Evolutionary conservation across 1,140 invertebrate species (phyloP).

Genomic region (Protaetia brevitarsis): DNA sequence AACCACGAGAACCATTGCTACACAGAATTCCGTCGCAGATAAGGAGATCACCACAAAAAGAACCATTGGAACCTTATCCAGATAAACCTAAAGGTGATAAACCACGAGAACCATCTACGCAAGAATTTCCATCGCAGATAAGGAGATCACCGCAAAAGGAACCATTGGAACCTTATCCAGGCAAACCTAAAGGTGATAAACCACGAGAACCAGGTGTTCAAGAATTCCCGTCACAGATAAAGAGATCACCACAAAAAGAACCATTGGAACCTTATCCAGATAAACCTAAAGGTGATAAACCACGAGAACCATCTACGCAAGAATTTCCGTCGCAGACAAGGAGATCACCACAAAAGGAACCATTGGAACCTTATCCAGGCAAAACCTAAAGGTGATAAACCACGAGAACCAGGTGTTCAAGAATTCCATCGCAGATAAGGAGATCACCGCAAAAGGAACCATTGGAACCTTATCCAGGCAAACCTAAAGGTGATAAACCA

Average conservation of each 20-base stretch:
- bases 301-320: neutral
- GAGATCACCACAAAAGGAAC: slow-evolving; percentile 30
- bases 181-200: slow-evolving; percentile 16
- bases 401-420: neutral
- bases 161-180: slow-evolving; percentile 26
- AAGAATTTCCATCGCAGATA: slow-evolving; percentile 33
- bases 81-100: too few relatives aligned
- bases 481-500: slow-evolving; percentile 18
- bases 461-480: slow-evolving; percentile 18
- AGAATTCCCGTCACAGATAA: slow-evolving; percentile 33
- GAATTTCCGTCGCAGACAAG: slow-evolving; percentile 34
- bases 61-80: slow-evolving; percentile 35
- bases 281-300: neutral
- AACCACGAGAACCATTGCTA: too few relatives aligned
- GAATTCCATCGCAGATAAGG: slow-evolving; percentile 32
- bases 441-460: slow-evolving; percentile 27
- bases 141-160: slow-evolving; percentile 31
- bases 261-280: slow-evolving; percentile 26
- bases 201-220: neutral
- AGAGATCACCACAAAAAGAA: slow-evolving; percentile 30
- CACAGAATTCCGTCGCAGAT: too few relatives aligned
- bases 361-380: neutral
- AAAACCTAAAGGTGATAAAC: neutral
- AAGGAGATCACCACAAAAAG: too few relatives aligned
- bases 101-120: too few relatives aligned